Percentiles rank a stretch among this genome's conserved stretches.
Conservation (phyloP, 2,888 invertebrate species). For the Perizoma flavofasciatum region DNA sequence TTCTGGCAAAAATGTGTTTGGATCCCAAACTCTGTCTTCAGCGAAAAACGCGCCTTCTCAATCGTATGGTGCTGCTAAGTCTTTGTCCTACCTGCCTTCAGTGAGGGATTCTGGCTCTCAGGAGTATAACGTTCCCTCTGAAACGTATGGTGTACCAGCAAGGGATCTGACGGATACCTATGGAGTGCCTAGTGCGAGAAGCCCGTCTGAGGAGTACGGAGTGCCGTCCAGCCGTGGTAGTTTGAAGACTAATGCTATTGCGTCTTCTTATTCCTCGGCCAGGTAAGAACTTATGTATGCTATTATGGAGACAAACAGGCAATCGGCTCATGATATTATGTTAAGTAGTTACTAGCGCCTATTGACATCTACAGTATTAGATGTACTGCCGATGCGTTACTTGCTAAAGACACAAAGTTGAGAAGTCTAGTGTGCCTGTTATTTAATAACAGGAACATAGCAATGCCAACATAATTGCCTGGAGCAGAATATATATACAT, state of each 20-base stretch:
- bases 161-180: constrained; percentile 63
- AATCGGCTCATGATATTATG: too few species aligned
- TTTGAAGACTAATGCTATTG: constrained; percentile 61
- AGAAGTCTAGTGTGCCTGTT: too few species aligned
- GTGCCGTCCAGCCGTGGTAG: constrained; percentile 57
- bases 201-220: constrained; percentile 72
- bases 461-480: too few species aligned
- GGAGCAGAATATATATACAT: too few species aligned
- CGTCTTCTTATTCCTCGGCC: constrained; percentile 59
- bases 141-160: constrained; percentile 48
- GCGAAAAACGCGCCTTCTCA: constrained; percentile 10
- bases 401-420: too few species aligned
- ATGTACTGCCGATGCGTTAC: too few species aligned
- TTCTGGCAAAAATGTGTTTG: constrained; percentile 3
- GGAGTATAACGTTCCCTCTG: constrained; percentile 53
- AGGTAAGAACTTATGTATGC: constrained; percentile 41
- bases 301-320: too few species aligned
- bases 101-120: constrained; percentile 50
- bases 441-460: too few species aligned
- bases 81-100: constrained; percentile 20
- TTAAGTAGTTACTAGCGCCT: too few species aligned
- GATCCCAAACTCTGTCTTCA: constrained; percentile 9
- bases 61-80: constrained; percentile 29
- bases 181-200: constrained; percentile 59
- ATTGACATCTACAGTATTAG: too few species aligned